Conservation (phyloP, 2,113 vertebrate species). For the Hyla sarda region DNA sequence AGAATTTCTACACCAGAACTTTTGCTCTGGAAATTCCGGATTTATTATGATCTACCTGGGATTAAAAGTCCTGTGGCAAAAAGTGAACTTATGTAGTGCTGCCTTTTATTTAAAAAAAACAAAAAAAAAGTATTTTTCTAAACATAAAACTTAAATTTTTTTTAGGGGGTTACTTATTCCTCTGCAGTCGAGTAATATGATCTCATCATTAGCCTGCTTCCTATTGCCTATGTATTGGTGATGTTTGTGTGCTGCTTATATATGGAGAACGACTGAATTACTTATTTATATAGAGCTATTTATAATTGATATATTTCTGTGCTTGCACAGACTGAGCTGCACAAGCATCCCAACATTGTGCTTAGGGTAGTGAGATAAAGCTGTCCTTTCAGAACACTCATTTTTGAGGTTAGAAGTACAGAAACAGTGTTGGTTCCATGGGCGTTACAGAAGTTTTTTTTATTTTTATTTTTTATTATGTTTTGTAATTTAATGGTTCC, state of each 20-base stretch:
- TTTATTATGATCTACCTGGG: no score
- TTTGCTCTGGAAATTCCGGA: no score
- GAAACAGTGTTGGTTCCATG: slow-evolving; percentile 5
- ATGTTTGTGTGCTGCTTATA: slow-evolving; percentile 12
- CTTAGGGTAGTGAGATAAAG: neutral
- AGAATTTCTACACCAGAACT: no score
- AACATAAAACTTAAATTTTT: neutral
- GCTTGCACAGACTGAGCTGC: neutral
- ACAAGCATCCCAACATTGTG: neutral
- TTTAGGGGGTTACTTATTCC: neutral
- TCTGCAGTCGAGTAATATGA: neutral
- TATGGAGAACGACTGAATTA: slow-evolving; percentile 14
- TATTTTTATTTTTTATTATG: slow-evolving; percentile 39
- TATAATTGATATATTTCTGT: slow-evolving; percentile 28
- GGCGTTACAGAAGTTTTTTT: slow-evolving; percentile 38
- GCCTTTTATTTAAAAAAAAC: no score
- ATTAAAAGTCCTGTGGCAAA: no score
- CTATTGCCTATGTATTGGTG: neutral
- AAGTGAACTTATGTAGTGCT: no score
- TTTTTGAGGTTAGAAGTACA: slow-evolving; percentile 16
- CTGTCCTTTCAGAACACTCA: neutral
- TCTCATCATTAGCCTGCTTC: neutral
- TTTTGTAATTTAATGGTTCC: slow-evolving; percentile 47
- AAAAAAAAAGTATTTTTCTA: neutral
- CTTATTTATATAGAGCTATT: slow-evolving; percentile 7